Conservation (phyloP, 1,140 invertebrate species). For the Tetramorium alpestre region DNA sequence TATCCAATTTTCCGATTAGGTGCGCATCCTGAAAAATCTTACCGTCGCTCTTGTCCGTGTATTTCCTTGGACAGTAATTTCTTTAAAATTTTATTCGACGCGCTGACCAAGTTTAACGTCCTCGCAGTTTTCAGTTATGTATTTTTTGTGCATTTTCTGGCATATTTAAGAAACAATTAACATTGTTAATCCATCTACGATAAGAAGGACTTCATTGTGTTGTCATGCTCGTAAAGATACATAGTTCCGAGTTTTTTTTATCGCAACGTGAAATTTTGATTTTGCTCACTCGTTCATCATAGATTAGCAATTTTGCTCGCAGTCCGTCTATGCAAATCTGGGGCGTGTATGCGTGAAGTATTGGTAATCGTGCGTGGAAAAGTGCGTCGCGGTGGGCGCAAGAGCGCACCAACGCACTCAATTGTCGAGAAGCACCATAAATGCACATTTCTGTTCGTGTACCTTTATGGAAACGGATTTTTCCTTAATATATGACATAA, state of each 20-base stretch:
- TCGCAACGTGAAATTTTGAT: slow-evolving; percentile 30
- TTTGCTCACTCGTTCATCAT: neutral
- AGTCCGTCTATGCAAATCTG: slow-evolving; percentile 18
- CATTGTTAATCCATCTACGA: neutral
- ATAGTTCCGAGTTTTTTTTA: slow-evolving; percentile 3
- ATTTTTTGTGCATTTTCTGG: neutral
- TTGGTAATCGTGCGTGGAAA: slow-evolving; percentile 72
- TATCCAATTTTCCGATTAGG: slow-evolving; percentile 52
- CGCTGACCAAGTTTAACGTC: neutral
- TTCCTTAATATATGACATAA: neutral
- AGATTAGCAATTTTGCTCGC: slow-evolving; percentile 50
- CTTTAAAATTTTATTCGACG: neutral
- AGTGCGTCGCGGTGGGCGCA: slow-evolving; percentile 66
- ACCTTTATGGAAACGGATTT: slow-evolving; percentile 32
- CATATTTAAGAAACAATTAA: neutral
- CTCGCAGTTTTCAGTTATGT: neutral
- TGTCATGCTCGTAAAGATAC: neutral
- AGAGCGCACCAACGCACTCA: slow-evolving; percentile 43
- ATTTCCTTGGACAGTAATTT: neutral
- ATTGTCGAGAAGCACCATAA: slow-evolving; percentile 10
- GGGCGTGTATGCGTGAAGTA: slow-evolving; percentile 64
- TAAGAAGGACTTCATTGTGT: neutral
- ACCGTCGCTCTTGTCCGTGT: neutral
- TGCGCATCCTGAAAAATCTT: neutral
- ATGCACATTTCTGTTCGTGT: slow-evolving; percentile 29